phyloP scores from a whole-genome alignment of 64 coral and sea anemone species.

The Actinia tenebrosa region DNA sequence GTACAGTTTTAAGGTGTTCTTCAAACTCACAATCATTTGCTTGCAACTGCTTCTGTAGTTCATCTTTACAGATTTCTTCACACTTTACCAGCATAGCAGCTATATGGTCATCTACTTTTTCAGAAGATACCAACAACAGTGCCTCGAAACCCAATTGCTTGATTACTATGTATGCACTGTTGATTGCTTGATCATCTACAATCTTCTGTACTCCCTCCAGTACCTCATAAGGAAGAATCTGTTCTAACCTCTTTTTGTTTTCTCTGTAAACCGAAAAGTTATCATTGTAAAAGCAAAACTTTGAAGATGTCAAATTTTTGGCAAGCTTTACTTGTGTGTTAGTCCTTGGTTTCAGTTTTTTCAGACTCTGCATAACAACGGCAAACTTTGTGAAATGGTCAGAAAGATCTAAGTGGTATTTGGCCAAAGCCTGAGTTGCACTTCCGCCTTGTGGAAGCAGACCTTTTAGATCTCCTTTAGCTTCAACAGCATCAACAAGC shows the following conservation, averaged over 20 bases:
- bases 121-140: conserved; percentile 52
- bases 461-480: conserved; percentile 67
- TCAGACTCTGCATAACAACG: conserved; percentile 84
- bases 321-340: conserved; percentile 80
- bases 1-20: conserved; percentile 47
- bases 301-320: conserved; percentile 68
- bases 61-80: conserved; percentile 79
- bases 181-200: conserved; percentile 91
- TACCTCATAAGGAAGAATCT: conserved; percentile 53
- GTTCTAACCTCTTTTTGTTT: conserved; percentile 59
- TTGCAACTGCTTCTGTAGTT: conserved; percentile 66
- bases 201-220: conserved; percentile 76
- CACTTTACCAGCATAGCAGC: conserved; percentile 57
- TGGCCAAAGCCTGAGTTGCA: conserved; percentile 64
- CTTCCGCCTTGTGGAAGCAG: conserved; percentile 66
- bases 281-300: conserved; percentile 81
- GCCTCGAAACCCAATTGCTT: conserved; percentile 88
- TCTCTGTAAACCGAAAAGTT: conserved; percentile 73
- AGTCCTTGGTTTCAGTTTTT: conserved; percentile 74
- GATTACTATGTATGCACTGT: conserved; percentile 74
- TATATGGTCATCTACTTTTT: conserved; percentile 61
- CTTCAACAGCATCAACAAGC: conserved; percentile 82
- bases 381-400: conserved; percentile 98
- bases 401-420: conserved; percentile 84
- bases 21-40: conserved; percentile 54